These are phyloP conservation scores for Mus spretus DNA, from an alignment of 2,797 vertebrate genomes.

Conservation along the genomic window DNA sequence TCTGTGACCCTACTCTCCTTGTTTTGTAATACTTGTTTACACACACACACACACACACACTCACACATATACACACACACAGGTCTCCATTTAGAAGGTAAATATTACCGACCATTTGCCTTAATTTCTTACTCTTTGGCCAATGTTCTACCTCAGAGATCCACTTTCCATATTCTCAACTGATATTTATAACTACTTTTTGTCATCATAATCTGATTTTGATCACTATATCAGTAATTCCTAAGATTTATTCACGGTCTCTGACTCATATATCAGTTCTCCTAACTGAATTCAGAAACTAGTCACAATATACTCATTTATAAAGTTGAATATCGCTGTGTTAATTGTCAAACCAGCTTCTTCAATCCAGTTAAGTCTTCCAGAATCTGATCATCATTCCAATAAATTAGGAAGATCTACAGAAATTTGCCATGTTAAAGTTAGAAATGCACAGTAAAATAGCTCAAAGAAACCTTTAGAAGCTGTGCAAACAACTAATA, in stretches of 20 bases:
- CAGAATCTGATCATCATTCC: not conserved
- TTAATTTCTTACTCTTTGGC: not conserved
- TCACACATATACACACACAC: not conserved
- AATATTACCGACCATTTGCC: not conserved
- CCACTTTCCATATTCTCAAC: not conserved
- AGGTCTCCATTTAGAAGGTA: not conserved
- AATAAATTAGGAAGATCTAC: not conserved
- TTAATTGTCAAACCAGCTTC: not conserved
- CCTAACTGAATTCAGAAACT: not conserved
- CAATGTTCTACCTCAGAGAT: not conserved
- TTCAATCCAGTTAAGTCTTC: not conserved
- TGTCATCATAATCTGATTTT: not conserved
- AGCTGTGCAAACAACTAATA: not conserved
- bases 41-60: not conserved
- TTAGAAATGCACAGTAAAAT: not conserved
- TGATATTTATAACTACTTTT: not conserved
- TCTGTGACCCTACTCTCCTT: not conserved
- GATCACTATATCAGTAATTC: not conserved
- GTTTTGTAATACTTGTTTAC: not conserved
- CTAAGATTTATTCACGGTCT: not conserved
- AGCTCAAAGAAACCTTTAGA: not conserved
- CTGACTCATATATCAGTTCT: not conserved
- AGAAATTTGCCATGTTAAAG: not conserved
- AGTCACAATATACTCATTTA: not conserved
- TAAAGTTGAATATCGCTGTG: not conserved